Evolutionary conservation across 2,888 invertebrate genomes (phyloP), one percentile per base, ranked within the genome.

Genomic region (Zaprionus obscuricornis): DNA sequence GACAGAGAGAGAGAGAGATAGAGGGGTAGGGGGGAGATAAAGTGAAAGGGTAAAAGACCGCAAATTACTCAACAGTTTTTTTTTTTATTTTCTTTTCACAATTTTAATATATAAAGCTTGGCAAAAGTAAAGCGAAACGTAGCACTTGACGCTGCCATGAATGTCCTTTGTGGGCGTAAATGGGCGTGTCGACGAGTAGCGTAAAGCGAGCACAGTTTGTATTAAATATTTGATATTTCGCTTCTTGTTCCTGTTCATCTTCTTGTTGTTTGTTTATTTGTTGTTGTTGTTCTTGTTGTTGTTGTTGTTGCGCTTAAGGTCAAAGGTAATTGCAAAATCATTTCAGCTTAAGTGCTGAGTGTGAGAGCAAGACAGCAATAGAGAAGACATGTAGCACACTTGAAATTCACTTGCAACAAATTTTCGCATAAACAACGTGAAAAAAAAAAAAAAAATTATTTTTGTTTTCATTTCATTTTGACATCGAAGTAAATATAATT

Each of bases 401-500:
- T 34, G 22, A 22, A 24, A 42, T 49, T 31, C 42, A 17, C 34
- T 52, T 69, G 59, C 36, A 72, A 70, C n/a, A n/a, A 54, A 49
- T 27, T 65, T 60, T 62, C 17, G 33, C 55, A 65, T 55, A 59
- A 55, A 52, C 47, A 51, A 47, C 47, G 13, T 26, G 10, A 40
- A 26, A 20, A 16, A 52, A 16, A 42, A 8, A 31, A 7, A 18
- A 27, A 55, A 50, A 26, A 40, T 16, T 31, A 43, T 62, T n/a
- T n/a, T n/a, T n/a, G n/a, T n/a, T n/a, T n/a, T n/a, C n/a, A n/a
- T 66, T 60, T 50, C 40, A 50, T 60, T 66, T 72, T 66, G 66
- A 65, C 68, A 74, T 68, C 74, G 58, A 71, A 79, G 76, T 62
- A 79, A 79, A 79, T 76, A 83, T 69, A 76, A 79, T 79, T 79